These are phyloP conservation scores for Varanus salvator DNA, from an alignment of 2,113 vertebrate species.

Conservation along the genomic window DNA sequence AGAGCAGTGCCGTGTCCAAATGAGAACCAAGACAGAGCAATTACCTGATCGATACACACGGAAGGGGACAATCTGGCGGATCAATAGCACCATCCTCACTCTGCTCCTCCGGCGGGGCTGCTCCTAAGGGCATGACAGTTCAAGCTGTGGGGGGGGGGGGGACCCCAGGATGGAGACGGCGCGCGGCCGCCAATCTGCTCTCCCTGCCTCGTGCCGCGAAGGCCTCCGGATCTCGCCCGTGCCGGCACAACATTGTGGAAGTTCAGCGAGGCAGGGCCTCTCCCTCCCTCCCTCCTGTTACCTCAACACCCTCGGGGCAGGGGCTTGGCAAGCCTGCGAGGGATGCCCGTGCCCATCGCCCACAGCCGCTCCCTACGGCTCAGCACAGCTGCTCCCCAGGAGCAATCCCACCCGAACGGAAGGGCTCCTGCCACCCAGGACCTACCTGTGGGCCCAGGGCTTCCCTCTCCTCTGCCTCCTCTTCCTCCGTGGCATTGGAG, in stretches of 20 bases:
- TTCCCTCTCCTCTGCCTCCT: no score
- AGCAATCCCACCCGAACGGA: background rate
- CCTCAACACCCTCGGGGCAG: no score
- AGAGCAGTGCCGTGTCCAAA: conserved; percentile 58
- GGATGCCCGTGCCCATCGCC: fast-evolving
- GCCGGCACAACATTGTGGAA: background rate
- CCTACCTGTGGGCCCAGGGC: no score
- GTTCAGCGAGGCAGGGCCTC: background rate
- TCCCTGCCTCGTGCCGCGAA: no score
- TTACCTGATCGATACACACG: conserved; percentile 69
- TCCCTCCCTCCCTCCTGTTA: background rate
- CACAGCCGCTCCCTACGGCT: background rate
- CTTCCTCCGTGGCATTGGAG: no score
- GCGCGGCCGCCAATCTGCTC: no score
- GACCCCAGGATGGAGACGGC: no score
- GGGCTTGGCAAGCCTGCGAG: background rate
- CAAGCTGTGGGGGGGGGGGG: no score
- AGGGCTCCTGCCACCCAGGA: no score
- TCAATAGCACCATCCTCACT: conserved; percentile 48
- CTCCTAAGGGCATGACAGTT: background rate
- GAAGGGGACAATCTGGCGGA: conserved; percentile 70
- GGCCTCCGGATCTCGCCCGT: no score
- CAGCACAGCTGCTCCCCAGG: background rate
- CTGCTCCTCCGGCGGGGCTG: background rate
- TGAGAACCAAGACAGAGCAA: conserved; percentile 72